Percentiles rank a stretch among this genome's conserved stretches.
These are phyloP conservation scores for Bombus turneri DNA, from an alignment of 1,140 invertebrate species.

Conservation along the genomic window DNA sequence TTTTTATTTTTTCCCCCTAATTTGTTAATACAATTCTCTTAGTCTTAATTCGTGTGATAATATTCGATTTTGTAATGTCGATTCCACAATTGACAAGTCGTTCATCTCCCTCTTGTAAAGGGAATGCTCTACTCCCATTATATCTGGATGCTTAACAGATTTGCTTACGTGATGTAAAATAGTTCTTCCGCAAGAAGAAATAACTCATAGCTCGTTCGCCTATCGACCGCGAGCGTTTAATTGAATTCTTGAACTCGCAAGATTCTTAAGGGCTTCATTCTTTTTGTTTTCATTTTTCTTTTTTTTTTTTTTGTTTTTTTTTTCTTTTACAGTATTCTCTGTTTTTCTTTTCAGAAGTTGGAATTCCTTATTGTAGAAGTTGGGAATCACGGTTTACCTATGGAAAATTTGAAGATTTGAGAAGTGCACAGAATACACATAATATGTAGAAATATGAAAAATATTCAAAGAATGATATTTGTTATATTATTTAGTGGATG, in stretches of 20 bases:
- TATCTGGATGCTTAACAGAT: not conserved
- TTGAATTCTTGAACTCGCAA: constrained; percentile 16
- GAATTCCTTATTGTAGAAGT: not conserved
- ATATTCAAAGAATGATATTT: too few species aligned
- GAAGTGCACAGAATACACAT: too few species aligned
- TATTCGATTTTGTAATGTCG: not conserved
- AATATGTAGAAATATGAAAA: too few species aligned
- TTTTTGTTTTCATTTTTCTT: not conserved
- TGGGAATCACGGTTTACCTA: not conserved
- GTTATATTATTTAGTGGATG: too few species aligned
- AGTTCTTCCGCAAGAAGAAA: constrained; percentile 31
- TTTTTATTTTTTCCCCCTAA: not conserved
- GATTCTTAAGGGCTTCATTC: not conserved
- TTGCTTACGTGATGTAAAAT: constrained; percentile 12
- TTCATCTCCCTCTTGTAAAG: not conserved
- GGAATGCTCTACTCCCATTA: not conserved
- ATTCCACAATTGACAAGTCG: constrained; percentile 31
- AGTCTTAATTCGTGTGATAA: not conserved
- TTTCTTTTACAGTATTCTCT: not conserved
- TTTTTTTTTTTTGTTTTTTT: not conserved
- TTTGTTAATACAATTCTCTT: not conserved
- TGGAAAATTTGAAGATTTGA: not conserved
- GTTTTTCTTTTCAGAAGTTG: constrained; percentile 4
- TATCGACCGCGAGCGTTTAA: not conserved
- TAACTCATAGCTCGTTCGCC: not conserved